phyloP scores from a whole-genome alignment of 2,797 vertebrate species.

The Pantherophis alleghaniensis region DNA sequence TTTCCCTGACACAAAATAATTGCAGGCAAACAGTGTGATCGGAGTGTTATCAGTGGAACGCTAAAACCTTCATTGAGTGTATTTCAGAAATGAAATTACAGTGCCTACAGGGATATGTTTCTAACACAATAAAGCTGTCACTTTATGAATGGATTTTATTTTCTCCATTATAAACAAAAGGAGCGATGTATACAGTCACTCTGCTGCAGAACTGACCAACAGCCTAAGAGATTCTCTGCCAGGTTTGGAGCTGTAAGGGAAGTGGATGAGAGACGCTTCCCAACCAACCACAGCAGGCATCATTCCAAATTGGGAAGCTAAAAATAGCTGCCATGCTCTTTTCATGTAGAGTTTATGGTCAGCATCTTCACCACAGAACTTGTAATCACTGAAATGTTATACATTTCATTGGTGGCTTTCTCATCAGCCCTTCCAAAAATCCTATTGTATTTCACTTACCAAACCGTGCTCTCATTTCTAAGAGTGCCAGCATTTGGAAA shows the following conservation, averaged over 20 bases:
- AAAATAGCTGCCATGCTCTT: constrained; percentile 44
- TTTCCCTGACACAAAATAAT: constrained; percentile 43
- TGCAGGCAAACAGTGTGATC: constrained; percentile 33
- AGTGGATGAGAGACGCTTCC: constrained; percentile 41
- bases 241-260: constrained; percentile 41
- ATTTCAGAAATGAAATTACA: constrained; percentile 33
- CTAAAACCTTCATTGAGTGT: constrained; percentile 27
- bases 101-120: not conserved
- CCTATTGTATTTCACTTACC: constrained; percentile 55
- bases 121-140: not conserved
- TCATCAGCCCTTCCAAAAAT: constrained; percentile 26
- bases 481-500: constrained; percentile 47
- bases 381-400: constrained; percentile 44
- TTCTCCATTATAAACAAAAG: constrained; percentile 20
- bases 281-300: constrained; percentile 36
- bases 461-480: constrained; percentile 44
- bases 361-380: constrained; percentile 19
- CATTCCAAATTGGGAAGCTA: constrained; percentile 37
- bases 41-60: constrained; percentile 41
- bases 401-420: constrained; percentile 45
- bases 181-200: constrained; percentile 1
- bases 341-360: constrained; percentile 28
- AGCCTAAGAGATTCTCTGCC: not conserved
- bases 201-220: constrained; percentile 26
- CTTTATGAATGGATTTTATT: constrained; percentile 21